A percentile compares a stretch with the other conserved stretches of the same genome.
phyloP scores from a whole-genome alignment of 2,888 invertebrate species.

The Sinohyriopsis cumingii region DNA sequence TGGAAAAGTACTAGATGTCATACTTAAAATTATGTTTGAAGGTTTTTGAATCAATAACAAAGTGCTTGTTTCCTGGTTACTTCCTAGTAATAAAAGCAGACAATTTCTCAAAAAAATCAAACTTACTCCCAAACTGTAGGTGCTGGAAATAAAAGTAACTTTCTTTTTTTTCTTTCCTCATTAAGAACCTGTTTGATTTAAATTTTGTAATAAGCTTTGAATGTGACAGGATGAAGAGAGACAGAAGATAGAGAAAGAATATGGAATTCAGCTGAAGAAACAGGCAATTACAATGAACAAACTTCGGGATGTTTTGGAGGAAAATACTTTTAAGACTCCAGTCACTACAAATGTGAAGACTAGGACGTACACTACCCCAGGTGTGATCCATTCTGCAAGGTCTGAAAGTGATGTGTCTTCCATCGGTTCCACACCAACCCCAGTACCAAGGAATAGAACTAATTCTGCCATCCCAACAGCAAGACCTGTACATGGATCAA shows the following conservation, averaged over 20 bases:
- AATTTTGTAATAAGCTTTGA: no score
- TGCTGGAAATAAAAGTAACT: no score
- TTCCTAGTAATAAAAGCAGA: no score
- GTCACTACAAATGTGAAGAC: slow-evolving; percentile 16
- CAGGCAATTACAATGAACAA: slow-evolving; percentile 66
- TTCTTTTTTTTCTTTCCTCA: no score
- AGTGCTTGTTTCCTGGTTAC: no score
- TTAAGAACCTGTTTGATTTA: no score
- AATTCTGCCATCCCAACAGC: slow-evolving; percentile 14
- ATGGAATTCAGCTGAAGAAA: slow-evolving; percentile 53
- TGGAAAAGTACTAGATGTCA: no score
- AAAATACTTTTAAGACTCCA: slow-evolving; percentile 45
- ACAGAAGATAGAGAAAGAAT: slow-evolving; percentile 58
- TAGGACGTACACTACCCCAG: slow-evolving; percentile 45
- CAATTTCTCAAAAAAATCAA: no score
- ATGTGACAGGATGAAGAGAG: slow-evolving; percentile 56
- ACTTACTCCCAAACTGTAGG: no score
- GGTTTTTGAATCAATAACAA: no score
- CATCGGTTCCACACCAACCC: slow-evolving; percentile 34
- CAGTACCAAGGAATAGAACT: slow-evolving; percentile 22
- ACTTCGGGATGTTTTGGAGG: slow-evolving; percentile 65
- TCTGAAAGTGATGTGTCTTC: slow-evolving; percentile 63
- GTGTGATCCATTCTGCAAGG: slow-evolving; percentile 46
- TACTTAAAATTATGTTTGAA: no score
- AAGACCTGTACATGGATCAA: slow-evolving; percentile 36